Evolutionary conservation across 30 jellyfish, hydroid and myxozoan species (phyloP).

Genomic region (Aurelia aurita): DNA sequence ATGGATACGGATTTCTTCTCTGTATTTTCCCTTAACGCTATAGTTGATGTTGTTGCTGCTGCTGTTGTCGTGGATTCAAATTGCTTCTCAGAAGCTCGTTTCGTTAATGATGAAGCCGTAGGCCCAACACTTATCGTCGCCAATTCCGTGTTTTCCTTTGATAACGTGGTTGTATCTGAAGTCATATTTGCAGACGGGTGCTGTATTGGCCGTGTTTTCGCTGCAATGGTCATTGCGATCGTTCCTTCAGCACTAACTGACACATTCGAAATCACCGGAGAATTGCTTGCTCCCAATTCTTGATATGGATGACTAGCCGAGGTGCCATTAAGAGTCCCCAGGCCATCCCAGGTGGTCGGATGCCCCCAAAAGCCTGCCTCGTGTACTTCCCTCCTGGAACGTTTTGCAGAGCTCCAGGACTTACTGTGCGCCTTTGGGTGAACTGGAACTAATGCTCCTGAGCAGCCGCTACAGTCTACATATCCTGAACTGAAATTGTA

Average conservation of each 20-base stretch:
- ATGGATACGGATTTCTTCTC: neutral
- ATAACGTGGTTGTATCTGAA: neutral
- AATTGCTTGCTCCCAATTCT: neutral
- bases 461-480: conserved; percentile 60
- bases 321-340: neutral
- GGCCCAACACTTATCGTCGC: too few species aligned
- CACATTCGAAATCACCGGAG: neutral
- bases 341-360: neutral
- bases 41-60: neutral
- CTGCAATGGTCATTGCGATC: neutral
- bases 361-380: neutral
- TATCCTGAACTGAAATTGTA: conserved; percentile 65
- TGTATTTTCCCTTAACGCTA: neutral
- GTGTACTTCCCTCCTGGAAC: conserved; percentile 32
- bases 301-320: neutral
- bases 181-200: neutral
- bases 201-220: neutral
- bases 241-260: neutral
- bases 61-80: neutral
- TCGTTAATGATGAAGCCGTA: too few species aligned
- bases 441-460: conserved; percentile 27
- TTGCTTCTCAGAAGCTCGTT: too few species aligned
- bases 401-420: neutral
- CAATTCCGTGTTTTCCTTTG: too few species aligned
- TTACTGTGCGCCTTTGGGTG: neutral